Evolutionary conservation across 2,888 invertebrate genomes (phyloP), one percentile per base, ranked within the genome.

Genomic region (Podabrus alpinus): DNA sequence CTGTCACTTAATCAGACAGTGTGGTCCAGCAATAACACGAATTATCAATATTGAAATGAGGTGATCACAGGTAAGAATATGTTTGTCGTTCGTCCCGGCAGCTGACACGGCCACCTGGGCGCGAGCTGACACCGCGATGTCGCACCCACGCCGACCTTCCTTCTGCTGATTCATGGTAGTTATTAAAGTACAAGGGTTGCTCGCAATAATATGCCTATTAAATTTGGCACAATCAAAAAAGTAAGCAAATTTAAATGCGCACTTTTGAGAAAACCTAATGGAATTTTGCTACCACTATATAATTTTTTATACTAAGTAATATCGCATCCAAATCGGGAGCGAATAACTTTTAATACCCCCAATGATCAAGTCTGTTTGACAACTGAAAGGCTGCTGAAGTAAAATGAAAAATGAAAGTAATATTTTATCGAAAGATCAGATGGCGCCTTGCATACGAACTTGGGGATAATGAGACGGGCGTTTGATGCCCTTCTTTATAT

Each of bases 371-470:
- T 85, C 85, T 84, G 85, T 85, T 86, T 86, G 87, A 87, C 87
- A 86, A 86, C 85, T 84, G 82, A 85, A 85, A 86, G 85, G 85
- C 86, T 85, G 86, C 85, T 86, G 86, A 86, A 86, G 85, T 83
- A 84, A 85, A 83, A 87, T 86, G 87, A 87, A 87, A 87, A 87
- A 87, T 87, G 87, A 85, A 85, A 84, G 85, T 86, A 87, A 87
- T 87, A 87, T 87, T 87, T 87, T 87, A 87, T 87, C 87, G 86
- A 84, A 86, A 86, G 87, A 87, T 87, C 87, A 87, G 87, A 87
- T 87, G 87, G 87, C 87, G 86, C 86, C 85, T 84, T 86, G 87
- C 87, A 87, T 87, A 87, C 87, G 86, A 86, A 86, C 85, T 83
- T 82, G 82, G 82, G 87, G 87, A 87, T 87, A 87, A 87, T 87